These are phyloP conservation scores for Volucella bombylans DNA, from an alignment of 2,888 invertebrate genomes.

Conservation along the genomic window DNA sequence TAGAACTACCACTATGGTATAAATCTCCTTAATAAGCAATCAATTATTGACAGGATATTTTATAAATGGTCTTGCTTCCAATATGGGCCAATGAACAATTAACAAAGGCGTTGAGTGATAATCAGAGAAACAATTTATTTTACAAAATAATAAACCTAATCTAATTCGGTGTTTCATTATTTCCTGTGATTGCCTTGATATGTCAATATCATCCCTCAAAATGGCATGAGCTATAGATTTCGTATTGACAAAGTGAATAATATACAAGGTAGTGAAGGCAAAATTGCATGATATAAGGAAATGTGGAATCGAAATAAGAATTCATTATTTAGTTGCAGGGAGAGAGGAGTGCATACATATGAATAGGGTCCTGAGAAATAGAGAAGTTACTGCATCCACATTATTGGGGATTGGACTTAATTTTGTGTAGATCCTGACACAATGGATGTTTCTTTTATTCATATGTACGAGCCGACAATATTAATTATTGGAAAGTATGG, in stretches of 20 bases:
- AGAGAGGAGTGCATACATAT: slow-evolving; percentile 9
- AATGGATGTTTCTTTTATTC: background rate
- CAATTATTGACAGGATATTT: background rate
- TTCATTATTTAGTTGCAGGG: slow-evolving; percentile 17
- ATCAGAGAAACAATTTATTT: slow-evolving; percentile 31
- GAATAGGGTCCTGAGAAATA: background rate
- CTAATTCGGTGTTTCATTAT: slow-evolving; percentile 46
- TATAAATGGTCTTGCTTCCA: slow-evolving; percentile 8
- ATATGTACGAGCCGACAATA: background rate
- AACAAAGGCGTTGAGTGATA: slow-evolving; percentile 24
- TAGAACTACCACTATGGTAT: too few relatives aligned
- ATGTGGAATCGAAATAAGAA: slow-evolving; percentile 19
- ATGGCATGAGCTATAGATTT: background rate
- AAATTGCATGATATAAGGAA: slow-evolving; percentile 17
- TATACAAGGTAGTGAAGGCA: slow-evolving; percentile 19
- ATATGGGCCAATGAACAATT: slow-evolving; percentile 27
- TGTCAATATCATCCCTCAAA: slow-evolving; percentile 23
- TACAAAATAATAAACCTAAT: slow-evolving; percentile 35
- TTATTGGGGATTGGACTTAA: slow-evolving; percentile 26
- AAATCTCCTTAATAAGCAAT: background rate
- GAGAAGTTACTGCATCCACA: background rate
- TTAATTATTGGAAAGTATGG: slow-evolving; percentile 18
- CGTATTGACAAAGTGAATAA: slow-evolving; percentile 44
- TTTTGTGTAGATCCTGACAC: background rate
- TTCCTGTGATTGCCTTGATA: slow-evolving; percentile 42